Percentiles rank a stretch among this genome's conserved stretches.
These are phyloP conservation scores for Halocaridina rubra DNA, from an alignment of 2,888 invertebrate genomes.

Conservation along the genomic window DNA sequence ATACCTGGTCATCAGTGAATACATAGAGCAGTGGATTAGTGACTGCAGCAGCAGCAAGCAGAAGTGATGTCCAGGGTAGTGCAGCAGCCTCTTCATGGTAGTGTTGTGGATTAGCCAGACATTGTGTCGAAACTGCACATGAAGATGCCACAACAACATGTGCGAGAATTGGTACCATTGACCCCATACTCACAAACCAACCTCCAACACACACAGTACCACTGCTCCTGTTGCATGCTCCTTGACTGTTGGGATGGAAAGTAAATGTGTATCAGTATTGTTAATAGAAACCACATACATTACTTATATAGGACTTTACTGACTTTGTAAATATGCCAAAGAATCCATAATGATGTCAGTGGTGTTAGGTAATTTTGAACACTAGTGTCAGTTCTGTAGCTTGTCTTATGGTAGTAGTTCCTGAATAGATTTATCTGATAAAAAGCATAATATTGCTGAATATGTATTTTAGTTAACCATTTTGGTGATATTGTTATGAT, in stretches of 20 bases:
- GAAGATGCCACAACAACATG: conserved; percentile 60
- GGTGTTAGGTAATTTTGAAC: too few relatives aligned
- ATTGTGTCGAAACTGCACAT: conserved; percentile 48
- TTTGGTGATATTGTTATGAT: too few relatives aligned
- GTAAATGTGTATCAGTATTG: neutral
- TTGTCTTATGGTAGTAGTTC: too few relatives aligned
- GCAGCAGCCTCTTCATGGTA: conserved; percentile 60
- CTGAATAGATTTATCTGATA: too few relatives aligned
- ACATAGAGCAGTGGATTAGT: conserved; percentile 60
- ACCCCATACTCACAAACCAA: conserved; percentile 47
- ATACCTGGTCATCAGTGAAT: conserved; percentile 61
- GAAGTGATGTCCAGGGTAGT: conserved; percentile 55
- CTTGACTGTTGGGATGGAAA: neutral
- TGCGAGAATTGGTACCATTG: conserved; percentile 32
- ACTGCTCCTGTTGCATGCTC: conserved; percentile 15
- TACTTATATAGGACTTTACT: too few relatives aligned
- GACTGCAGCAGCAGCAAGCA: conserved; percentile 50
- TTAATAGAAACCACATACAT: neutral
- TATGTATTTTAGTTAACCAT: too few relatives aligned
- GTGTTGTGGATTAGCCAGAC: conserved; percentile 39
- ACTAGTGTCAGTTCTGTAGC: too few relatives aligned
- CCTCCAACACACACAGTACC: conserved; percentile 49
- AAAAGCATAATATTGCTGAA: too few relatives aligned
- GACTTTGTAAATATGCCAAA: too few relatives aligned
- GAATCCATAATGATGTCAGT: too few relatives aligned